Conservation (phyloP, 2,888 invertebrate species). For the Xestoiulus laeticollis region DNA sequence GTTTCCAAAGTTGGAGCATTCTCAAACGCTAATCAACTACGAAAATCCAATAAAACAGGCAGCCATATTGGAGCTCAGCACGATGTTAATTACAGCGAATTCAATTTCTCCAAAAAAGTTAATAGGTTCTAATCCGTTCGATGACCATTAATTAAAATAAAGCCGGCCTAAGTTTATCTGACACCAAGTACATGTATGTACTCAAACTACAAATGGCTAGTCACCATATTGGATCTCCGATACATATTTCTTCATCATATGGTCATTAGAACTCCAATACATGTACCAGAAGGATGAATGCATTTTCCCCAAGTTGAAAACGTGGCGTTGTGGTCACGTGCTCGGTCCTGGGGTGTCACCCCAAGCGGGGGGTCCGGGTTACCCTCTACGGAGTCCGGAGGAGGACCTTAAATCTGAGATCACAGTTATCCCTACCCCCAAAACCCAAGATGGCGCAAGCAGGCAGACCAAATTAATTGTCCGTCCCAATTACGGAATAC, state of each 20-base stretch:
- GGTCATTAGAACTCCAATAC: background rate
- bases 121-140: background rate
- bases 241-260: no score
- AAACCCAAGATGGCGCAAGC: conserved; percentile 37
- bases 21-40: background rate
- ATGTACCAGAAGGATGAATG: background rate
- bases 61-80: background rate
- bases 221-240: background rate
- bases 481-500: conserved; percentile 21
- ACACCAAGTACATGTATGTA: background rate
- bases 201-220: background rate
- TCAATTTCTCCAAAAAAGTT: no score
- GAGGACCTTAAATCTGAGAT: conserved; percentile 34
- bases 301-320: background rate
- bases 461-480: conserved; percentile 27
- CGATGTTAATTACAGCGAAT: no score
- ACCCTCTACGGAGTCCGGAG: conserved; percentile 15
- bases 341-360: background rate
- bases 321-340: background rate
- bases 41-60: background rate
- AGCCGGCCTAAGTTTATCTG: background rate
- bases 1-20: background rate
- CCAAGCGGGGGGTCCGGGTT: background rate
- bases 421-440: conserved; percentile 23
- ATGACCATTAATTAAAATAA: no score